Evolutionary conservation across 2,888 invertebrate species (phyloP).

Genomic region (Cantharis rustica): DNA sequence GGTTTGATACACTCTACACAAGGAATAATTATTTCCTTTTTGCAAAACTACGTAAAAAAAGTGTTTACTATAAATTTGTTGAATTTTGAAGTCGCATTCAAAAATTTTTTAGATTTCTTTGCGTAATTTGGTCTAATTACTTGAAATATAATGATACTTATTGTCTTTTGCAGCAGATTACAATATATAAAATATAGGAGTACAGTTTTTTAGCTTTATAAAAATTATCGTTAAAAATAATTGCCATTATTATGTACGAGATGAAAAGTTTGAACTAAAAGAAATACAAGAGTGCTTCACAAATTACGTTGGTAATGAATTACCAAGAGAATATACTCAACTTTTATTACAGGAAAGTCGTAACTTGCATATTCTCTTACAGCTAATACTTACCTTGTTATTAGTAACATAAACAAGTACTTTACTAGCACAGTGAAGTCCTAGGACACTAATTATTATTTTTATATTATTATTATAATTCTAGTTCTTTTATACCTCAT

Average conservation of each 20-base stretch:
- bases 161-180: no score
- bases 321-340: slow-evolving; percentile 38
- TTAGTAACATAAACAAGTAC: slow-evolving; percentile 35
- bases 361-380: slow-evolving; percentile 41
- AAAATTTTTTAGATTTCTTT: no score
- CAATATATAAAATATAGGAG: no score
- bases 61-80: no score
- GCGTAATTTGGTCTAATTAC: no score
- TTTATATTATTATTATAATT: not conserved
- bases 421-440: slow-evolving; percentile 13
- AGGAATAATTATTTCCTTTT: no score
- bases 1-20: no score
- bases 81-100: no score
- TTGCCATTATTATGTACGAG: slow-evolving; percentile 13
- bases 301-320: slow-evolving; percentile 39
- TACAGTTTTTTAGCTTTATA: no score
- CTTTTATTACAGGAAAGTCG: slow-evolving; percentile 37
- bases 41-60: no score
- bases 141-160: no score
- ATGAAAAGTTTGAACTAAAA: slow-evolving; percentile 7
- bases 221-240: slow-evolving; percentile 1
- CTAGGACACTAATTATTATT: slow-evolving; percentile 21
- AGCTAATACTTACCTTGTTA: slow-evolving; percentile 36
- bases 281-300: slow-evolving; percentile 33
- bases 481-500: not conserved